A percentile compares a stretch with the other conserved stretches of the same genome.
Conservation (phyloP, 2,888 invertebrate species). For the Melinaea marsaeus region DNA sequence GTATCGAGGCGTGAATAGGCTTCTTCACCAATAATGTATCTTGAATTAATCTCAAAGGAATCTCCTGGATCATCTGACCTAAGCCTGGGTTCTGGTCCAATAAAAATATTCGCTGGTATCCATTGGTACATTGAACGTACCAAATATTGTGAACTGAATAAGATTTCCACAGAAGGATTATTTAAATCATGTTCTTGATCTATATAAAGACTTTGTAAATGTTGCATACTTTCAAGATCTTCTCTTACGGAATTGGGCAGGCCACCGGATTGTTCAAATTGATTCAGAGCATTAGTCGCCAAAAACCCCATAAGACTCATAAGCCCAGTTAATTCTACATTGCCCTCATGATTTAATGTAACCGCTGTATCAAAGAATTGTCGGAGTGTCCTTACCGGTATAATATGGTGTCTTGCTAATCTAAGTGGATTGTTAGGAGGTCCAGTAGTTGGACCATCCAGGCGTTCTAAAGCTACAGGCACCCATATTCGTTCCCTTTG, state of each 20-base stretch:
- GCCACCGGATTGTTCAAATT: neutral
- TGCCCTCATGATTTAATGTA: conserved; percentile 1
- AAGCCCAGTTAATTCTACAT: conserved; percentile 2
- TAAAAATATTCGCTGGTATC: conserved; percentile 5
- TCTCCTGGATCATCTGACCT: conserved; percentile 5
- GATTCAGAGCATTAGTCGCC: neutral
- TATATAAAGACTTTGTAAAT: neutral
- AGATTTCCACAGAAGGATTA: conserved; percentile 2
- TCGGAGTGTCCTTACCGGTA: neutral
- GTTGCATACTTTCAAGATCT: neutral
- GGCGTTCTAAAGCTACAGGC: neutral
- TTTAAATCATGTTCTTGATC: neutral
- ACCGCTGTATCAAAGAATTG: neutral
- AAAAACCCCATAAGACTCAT: conserved; percentile 1
- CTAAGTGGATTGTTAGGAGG: neutral
- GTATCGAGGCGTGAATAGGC: conserved; percentile 1
- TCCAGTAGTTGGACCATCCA: neutral
- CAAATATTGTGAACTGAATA: neutral
- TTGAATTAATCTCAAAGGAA: neutral
- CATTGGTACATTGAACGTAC: conserved; percentile 2
- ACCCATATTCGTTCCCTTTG: conserved; percentile 3
- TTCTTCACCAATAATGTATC: neutral
- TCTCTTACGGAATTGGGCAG: neutral
- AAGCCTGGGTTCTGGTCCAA: neutral
- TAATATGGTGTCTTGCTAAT: conserved; percentile 3